Evolutionary conservation across 2,888 invertebrate genomes (phyloP).

Genomic region (Bellardia bayeri): DNA sequence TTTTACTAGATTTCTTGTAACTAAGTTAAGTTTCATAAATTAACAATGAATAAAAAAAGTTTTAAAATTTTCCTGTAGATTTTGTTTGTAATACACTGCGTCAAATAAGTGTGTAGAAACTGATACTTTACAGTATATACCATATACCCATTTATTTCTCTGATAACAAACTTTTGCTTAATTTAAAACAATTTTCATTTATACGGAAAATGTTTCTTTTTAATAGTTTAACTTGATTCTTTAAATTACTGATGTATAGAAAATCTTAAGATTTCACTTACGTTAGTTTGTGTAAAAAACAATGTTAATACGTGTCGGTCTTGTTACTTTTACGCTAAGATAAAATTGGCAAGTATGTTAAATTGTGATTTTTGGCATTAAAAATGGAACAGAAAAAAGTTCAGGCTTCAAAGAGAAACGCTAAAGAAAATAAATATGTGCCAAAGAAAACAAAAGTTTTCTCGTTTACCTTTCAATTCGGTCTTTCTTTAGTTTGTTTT

Average conservation of each 20-base stretch:
- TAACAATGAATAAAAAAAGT: too few species aligned
- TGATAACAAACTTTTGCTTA: not conserved
- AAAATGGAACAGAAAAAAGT: conserved; percentile 20
- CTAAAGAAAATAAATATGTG: conserved; percentile 33
- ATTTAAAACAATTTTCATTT: not conserved
- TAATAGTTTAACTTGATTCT: not conserved
- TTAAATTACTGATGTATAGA: not conserved
- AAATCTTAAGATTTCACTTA: not conserved
- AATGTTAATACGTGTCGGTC: not conserved
- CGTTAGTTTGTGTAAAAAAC: not conserved
- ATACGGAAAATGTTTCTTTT: not conserved
- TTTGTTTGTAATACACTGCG: too few species aligned
- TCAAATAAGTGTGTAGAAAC: too few species aligned
- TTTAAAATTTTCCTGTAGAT: too few species aligned
- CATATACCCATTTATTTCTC: not conserved
- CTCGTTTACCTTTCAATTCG: conserved; percentile 64
- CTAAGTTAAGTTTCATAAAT: too few species aligned
- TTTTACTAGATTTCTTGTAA: too few species aligned
- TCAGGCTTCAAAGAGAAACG: not conserved
- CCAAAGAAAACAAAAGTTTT: conserved; percentile 68
- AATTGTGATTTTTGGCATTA: conserved; percentile 61
- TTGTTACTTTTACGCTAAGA: conserved; percentile 9
- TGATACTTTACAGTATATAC: not conserved
- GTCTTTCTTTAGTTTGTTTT: conserved; percentile 31
- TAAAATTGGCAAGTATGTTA: conserved; percentile 58